Evolutionary conservation across 1,140 invertebrate genomes (phyloP).

Genomic region (Calliphora vicina): DNA sequence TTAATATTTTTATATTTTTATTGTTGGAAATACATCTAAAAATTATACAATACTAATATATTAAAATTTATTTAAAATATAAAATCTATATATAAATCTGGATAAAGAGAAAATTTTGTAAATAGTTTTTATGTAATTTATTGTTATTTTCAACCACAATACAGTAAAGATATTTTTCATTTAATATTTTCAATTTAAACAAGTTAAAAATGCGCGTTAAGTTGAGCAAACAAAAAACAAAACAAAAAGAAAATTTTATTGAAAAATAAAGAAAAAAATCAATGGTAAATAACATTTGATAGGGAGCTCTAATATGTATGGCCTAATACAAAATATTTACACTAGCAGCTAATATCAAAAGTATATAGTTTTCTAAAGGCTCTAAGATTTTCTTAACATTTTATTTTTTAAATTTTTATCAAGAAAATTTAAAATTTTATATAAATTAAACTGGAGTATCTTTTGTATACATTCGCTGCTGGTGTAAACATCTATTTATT

Average conservation of each 20-base stretch:
- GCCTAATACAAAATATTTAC: not conserved
- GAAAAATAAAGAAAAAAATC: not conserved
- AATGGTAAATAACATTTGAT: not conserved
- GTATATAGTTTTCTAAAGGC: too few species aligned
- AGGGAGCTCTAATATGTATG: slow-evolving; percentile 3
- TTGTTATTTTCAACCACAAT: not conserved
- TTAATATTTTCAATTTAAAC: not conserved
- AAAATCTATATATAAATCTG: slow-evolving; percentile 62
- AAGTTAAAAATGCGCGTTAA: not conserved
- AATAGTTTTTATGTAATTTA: slow-evolving; percentile 37
- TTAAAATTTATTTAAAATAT: slow-evolving; percentile 44
- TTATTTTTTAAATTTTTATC: too few species aligned
- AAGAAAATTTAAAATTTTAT: too few species aligned
- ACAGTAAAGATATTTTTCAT: not conserved
- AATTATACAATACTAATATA: slow-evolving; percentile 51
- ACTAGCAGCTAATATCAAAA: not conserved
- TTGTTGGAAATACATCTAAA: slow-evolving; percentile 47
- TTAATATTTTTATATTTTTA: not conserved
- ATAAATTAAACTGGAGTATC: too few species aligned
- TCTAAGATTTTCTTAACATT: too few species aligned
- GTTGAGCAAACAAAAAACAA: not conserved
- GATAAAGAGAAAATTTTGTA: slow-evolving; percentile 64
- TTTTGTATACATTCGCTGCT: too few species aligned
- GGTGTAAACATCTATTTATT: not conserved
- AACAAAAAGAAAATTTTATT: too few species aligned